These are phyloP conservation scores for Pseudorhombus dupliciocellatus DNA, from an alignment of 2,113 vertebrate species.

Conservation along the genomic window DNA sequence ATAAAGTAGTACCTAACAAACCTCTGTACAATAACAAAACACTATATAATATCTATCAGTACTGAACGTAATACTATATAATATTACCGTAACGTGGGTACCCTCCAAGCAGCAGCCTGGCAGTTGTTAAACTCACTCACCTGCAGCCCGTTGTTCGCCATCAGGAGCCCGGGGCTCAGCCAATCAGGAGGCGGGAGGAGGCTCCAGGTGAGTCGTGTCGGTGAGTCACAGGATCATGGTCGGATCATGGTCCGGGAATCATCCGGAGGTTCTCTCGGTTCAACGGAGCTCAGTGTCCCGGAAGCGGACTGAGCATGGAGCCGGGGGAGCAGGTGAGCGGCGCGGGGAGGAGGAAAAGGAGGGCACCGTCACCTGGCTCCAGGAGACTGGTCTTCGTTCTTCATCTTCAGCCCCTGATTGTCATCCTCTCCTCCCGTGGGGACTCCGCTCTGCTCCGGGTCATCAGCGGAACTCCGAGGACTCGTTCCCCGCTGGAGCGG, in stretches of 20 bases:
- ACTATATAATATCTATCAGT: no score
- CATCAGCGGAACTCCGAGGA: neutral
- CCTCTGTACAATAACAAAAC: no score
- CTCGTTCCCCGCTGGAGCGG: slow-evolving; percentile 19
- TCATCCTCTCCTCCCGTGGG: slow-evolving; percentile 8
- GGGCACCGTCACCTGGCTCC: slow-evolving; percentile 62
- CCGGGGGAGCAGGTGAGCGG: slow-evolving; percentile 25
- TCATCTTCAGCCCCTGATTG: slow-evolving; percentile 12
- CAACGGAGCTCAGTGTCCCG: neutral
- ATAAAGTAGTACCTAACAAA: no score
- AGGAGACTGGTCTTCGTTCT: slow-evolving; percentile 50
- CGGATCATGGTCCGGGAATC: no score
- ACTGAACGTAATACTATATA: no score
- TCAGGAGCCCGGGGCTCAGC: slow-evolving; percentile 30
- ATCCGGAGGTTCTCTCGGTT: neutral
- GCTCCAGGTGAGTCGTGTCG: slow-evolving; percentile 30
- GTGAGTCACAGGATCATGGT: slow-evolving; percentile 43
- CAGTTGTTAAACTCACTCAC: slow-evolving; percentile 69
- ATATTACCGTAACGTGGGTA: no score
- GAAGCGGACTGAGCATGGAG: neutral
- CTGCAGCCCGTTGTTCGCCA: slow-evolving; percentile 76
- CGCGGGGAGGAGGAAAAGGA: slow-evolving; percentile 22
- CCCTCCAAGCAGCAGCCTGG: no score
- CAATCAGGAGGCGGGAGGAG: slow-evolving; percentile 9
- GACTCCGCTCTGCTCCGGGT: slow-evolving; percentile 6